These are phyloP conservation scores for Urocitellus parryii DNA, from an alignment of 2,113 vertebrate genomes.

Conservation along the genomic window DNA sequence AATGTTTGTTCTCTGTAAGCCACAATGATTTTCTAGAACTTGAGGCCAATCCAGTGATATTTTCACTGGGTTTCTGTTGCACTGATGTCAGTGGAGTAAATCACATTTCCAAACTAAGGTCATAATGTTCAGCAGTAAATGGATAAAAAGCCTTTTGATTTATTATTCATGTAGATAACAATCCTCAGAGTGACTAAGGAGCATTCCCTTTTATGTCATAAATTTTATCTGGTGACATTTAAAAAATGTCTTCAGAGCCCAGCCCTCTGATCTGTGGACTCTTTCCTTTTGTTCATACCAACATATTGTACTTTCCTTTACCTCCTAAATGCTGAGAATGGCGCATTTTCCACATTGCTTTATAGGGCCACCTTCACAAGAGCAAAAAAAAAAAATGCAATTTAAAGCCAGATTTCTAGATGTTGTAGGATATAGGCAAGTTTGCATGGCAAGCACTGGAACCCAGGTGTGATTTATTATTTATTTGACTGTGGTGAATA, in stretches of 20 bases:
- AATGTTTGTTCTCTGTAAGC: constrained; percentile 33
- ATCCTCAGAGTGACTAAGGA: constrained; percentile 64
- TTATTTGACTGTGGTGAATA: constrained; percentile 56
- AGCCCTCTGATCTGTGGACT: neutral
- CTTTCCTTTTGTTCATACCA: constrained; percentile 24
- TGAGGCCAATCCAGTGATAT: constrained; percentile 15
- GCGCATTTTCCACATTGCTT: constrained; percentile 40
- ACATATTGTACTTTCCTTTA: neutral
- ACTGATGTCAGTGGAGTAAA: constrained; percentile 48
- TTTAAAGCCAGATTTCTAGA: constrained; percentile 49
- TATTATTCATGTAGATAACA: constrained; percentile 81
- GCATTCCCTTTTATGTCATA: constrained; percentile 69
- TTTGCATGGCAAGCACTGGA: constrained; percentile 56
- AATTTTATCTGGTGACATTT: constrained; percentile 77
- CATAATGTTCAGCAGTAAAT: constrained; percentile 69
- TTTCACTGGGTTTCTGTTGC: constrained; percentile 53
- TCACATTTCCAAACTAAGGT: constrained; percentile 59
- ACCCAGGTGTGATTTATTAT: constrained; percentile 53
- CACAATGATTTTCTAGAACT: constrained; percentile 47
- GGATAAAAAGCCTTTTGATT: constrained; percentile 77
- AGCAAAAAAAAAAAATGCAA: constrained; percentile 51
- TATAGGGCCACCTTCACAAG: constrained; percentile 43
- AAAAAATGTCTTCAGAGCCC: constrained; percentile 44
- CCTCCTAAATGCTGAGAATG: neutral
- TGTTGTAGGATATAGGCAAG: constrained; percentile 54